Evolutionary conservation across 2,888 invertebrate genomes (phyloP), one percentile per base, ranked within the genome.

Genomic region (Clivina fossor): DNA sequence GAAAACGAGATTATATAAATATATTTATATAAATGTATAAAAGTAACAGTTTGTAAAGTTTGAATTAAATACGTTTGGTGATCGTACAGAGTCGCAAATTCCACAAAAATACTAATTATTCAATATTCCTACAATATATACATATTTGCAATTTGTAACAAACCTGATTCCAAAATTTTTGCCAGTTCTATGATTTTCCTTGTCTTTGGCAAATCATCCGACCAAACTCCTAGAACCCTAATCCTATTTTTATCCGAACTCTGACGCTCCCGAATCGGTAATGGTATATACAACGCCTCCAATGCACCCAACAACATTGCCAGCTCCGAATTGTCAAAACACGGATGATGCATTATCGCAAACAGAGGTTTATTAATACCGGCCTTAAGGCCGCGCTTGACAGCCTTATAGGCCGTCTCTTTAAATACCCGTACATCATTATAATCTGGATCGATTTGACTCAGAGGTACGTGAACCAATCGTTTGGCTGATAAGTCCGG

Each of bases 281-380:
- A n/a, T n/a, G n/a, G n/a, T n/a, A 90, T 85, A 78, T 97, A 96
- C 11, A 94, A 77, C 9, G 87, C 89, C 72, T 95, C 88, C 13
- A 97, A 74, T 0, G 89, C 93, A 1, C 94, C 96, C 1, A 98
- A 78, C 1, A 94, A 77, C 1, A 88, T 81, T 1, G 93, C 91
- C 33, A 93, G 69, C 49, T 87, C 86, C 18, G 86, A 85, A 65
- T 92, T 84, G 3, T 82, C 80, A 69, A 88, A 95, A 9, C 79
- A 77, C 0, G 78, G 74, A 35, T 80, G 80, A 40, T 83, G 80
- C 35, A 87, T 82, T 1, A 90, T 78, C 1, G 89, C 81, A 2
- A 98, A 67, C 24, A 97, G 69, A 0, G 95, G 94, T 58, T 80
- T 80, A 58, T 82, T 85, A 18, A 90, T 83, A 0, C 96, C 96